Evolutionary conservation across 2,888 invertebrate species (phyloP).

Genomic region (Clusia tigrina): DNA sequence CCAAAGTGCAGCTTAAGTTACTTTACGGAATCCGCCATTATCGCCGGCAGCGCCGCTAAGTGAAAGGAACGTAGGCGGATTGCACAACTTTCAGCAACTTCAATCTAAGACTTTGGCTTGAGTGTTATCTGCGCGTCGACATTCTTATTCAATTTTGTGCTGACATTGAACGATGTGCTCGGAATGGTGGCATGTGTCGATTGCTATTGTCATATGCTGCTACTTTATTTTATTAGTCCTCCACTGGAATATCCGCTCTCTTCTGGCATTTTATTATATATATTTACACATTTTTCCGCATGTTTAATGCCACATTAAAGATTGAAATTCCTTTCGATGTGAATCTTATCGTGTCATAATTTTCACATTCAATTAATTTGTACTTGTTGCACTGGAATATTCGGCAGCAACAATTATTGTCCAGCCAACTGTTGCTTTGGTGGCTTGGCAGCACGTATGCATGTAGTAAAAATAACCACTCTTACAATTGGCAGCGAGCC

Average conservation of each 20-base stretch:
- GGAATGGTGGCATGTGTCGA: not conserved
- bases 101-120: not conserved
- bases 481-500: slow-evolving; percentile 17
- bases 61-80: slow-evolving; percentile 11
- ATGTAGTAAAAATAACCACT: not conserved
- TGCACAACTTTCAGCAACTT: slow-evolving; percentile 21
- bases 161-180: slow-evolving; percentile 35
- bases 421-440: not conserved
- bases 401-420: no score
- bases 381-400: slow-evolving; percentile 3
- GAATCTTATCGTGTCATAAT: no score
- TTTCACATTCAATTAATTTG: not conserved
- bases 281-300: not conserved
- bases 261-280: not conserved
- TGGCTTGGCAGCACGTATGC: not conserved
- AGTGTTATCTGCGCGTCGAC: slow-evolving; percentile 38
- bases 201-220: not conserved
- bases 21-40: slow-evolving; percentile 15
- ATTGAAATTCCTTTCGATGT: not conserved
- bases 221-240: not conserved
- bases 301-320: not conserved
- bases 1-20: slow-evolving; percentile 22
- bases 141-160: slow-evolving; percentile 54
- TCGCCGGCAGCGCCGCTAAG: not conserved
- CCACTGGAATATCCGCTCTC: not conserved